Evolutionary conservation across 2,113 vertebrate species (phyloP), one percentile per base, ranked within the genome.

Genomic region (Boleophthalmus pectinirostris): DNA sequence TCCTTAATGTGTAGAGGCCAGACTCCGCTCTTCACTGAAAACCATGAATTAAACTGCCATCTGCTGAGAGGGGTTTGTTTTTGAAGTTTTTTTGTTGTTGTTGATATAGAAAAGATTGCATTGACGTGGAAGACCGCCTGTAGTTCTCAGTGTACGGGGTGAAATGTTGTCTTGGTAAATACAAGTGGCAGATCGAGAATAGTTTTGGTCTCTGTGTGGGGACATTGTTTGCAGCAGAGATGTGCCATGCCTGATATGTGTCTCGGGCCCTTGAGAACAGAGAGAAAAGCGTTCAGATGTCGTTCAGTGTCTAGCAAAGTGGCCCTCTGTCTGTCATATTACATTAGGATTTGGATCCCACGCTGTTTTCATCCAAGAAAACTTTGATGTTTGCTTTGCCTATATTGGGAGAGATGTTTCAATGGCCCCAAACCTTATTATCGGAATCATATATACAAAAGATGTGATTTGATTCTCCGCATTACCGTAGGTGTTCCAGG

Each of bases 111-210:
- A 49, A 61, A 24, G 33, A 35, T 51, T 46, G 8, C 24, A 18
- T 47, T 29, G 74, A 20, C 45, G 23, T 53, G 65, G 57, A 73
- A 69, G 69, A 66, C 35, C 29, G 56, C n/a, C 49, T 29, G 61
- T 29, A 15, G 68, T 72, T 63, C 67, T 21, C 8, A n/a, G 11
- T 49, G 77, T 11, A 23, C 64, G 35, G 57, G 68, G 61, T 73
- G 78, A 75, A 72, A 82, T 23, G 71, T 78, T 83, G 81, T 64
- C 66, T 54, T 66, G 63, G 63, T 84, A 81, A 90, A 81, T 72
- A 78, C 66, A 84, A 79, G 71, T 73, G 82, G 47, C 85, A 85
- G 70, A 74, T 25, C 57, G 47, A 70, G 54, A 80, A 75, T 77
- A 70, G 60, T 83, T 82, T 65, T 69, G 60, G 82, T 70, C 20